Evolutionary conservation across 1,140 invertebrate species (phyloP).

Genomic region (Acyrthosiphon pisum): DNA sequence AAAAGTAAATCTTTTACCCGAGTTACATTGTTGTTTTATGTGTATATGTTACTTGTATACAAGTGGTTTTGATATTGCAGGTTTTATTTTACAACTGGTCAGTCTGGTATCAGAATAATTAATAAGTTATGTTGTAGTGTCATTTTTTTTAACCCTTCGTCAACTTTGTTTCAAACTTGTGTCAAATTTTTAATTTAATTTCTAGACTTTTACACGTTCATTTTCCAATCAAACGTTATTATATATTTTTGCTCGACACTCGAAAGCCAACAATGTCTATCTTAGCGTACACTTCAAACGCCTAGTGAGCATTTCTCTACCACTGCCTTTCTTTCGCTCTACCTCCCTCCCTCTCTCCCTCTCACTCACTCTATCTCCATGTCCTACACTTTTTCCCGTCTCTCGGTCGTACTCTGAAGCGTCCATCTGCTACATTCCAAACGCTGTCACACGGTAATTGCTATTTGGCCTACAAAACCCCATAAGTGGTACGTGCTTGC

Average conservation of each 20-base stretch:
- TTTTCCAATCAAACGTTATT: constrained; percentile 29
- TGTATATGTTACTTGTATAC: background rate
- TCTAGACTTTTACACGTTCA: background rate
- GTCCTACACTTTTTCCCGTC: background rate
- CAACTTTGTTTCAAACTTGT: background rate
- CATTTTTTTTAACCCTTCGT: background rate
- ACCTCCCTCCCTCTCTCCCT: background rate
- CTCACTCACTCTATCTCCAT: background rate
- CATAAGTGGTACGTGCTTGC: constrained; percentile 19
- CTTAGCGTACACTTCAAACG: background rate
- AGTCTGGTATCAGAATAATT: background rate
- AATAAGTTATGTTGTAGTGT: background rate
- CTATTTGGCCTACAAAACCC: background rate
- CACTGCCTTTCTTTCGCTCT: background rate
- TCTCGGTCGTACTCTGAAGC: background rate
- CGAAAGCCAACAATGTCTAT: background rate
- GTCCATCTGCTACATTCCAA: background rate
- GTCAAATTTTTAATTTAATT: background rate
- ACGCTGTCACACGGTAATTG: constrained; percentile 30
- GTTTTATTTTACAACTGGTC: background rate
- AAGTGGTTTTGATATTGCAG: background rate
- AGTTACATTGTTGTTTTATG: background rate
- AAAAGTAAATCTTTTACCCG: background rate
- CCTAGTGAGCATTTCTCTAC: background rate
- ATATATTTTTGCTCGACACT: background rate